These are phyloP conservation scores for Aethes cnicana DNA, from an alignment of 2,888 invertebrate species.

Conservation along the genomic window DNA sequence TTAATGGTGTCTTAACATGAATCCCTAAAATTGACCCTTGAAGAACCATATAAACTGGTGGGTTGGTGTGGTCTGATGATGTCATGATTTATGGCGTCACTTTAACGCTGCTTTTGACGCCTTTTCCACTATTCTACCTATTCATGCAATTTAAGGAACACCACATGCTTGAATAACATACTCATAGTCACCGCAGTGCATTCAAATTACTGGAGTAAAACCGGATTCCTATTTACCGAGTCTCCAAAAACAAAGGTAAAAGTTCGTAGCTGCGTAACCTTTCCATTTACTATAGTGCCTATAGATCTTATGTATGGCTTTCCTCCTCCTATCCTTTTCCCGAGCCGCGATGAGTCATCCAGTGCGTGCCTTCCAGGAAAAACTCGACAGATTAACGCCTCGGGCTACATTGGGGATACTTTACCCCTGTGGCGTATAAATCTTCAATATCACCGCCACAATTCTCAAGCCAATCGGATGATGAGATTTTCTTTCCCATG, in stretches of 20 bases:
- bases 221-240: not conserved
- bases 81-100: too few relatives aligned
- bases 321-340: conserved; percentile 18
- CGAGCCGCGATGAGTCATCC: conserved; percentile 55
- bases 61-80: too few relatives aligned
- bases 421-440: conserved; percentile 19
- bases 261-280: conserved; percentile 2
- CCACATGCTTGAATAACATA: too few relatives aligned
- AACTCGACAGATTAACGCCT: conserved; percentile 54
- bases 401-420: conserved; percentile 34
- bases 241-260: conserved; percentile 1
- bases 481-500: conserved; percentile 14
- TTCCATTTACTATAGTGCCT: not conserved
- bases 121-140: too few relatives aligned
- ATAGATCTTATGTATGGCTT: conserved; percentile 8
- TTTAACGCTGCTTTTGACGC: too few relatives aligned
- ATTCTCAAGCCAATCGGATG: conserved; percentile 16
- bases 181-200: too few relatives aligned
- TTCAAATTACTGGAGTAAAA: not conserved
- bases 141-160: too few relatives aligned
- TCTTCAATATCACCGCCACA: conserved; percentile 7
- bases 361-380: conserved; percentile 56
- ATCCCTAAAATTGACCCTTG: not conserved
- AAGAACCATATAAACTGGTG: too few relatives aligned
- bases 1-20: conserved; percentile 6